Evolutionary conservation across 2,797 vertebrate species (phyloP).

Genomic region (Myripristis jacobus): DNA sequence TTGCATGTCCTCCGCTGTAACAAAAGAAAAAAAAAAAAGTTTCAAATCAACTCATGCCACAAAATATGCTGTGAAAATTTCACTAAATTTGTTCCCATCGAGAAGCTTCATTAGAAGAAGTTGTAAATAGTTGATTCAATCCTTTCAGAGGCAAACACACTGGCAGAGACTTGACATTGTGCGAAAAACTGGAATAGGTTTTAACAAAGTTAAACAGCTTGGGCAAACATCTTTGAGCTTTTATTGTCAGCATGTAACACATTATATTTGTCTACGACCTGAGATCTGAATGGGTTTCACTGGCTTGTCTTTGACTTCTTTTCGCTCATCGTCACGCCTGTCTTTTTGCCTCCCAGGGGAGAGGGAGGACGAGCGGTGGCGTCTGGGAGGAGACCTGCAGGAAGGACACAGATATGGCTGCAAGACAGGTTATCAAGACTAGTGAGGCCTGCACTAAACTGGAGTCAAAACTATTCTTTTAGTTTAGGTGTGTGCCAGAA

Average conservation of each 20-base stretch:
- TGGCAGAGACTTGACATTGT: background rate
- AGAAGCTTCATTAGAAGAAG: background rate
- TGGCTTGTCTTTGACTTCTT: constrained; percentile 86
- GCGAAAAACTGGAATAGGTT: too few relatives aligned
- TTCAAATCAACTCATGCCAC: background rate
- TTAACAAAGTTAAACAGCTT: too few relatives aligned
- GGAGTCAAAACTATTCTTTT: background rate
- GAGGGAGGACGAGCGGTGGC: constrained; percentile 88
- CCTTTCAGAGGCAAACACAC: background rate
- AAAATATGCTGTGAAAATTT: background rate
- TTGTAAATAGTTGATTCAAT: background rate
- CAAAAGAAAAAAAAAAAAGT: constrained; percentile 1
- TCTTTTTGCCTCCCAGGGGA: constrained; percentile 91
- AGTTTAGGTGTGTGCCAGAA: background rate
- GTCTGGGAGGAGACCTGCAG: constrained; percentile 87
- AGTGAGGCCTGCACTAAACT: background rate
- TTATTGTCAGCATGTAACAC: too few relatives aligned
- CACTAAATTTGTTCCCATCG: background rate
- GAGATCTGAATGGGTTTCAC: constrained; percentile 92
- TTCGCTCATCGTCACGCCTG: constrained; percentile 90
- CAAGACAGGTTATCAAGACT: constrained; percentile 54
- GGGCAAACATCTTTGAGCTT: too few relatives aligned
- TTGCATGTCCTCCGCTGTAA: constrained; percentile 91
- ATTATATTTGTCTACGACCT: constrained; percentile 76
- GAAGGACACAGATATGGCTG: constrained; percentile 42